Conservation (phyloP, 1,140 invertebrate genomes). For the Drosophila ogumai region DNA sequence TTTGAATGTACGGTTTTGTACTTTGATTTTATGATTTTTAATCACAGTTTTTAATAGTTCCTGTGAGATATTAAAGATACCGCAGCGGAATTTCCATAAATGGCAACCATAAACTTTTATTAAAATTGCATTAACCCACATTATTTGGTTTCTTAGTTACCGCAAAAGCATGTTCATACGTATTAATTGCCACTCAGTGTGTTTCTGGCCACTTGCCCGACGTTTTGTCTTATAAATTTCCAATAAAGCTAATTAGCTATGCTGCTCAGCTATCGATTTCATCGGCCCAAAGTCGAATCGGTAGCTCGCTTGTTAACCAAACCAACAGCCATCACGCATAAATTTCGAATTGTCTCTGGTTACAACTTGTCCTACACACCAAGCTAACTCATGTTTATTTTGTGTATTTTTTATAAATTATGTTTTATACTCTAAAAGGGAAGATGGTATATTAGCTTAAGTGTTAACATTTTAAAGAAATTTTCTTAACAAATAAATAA, state of each 20-base stretch:
- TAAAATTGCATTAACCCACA: slow-evolving; percentile 22
- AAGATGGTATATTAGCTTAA: slow-evolving; percentile 1
- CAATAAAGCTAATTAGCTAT: slow-evolving; percentile 46
- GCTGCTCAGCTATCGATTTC: slow-evolving; percentile 58
- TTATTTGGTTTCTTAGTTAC: slow-evolving; percentile 31
- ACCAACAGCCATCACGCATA: slow-evolving; percentile 52
- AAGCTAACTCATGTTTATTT: slow-evolving; percentile 31
- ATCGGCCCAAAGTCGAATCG: slow-evolving; percentile 46
- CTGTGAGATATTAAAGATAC: background rate
- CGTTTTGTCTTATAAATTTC: slow-evolving; percentile 15
- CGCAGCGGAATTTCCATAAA: slow-evolving; percentile 1
- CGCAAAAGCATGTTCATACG: slow-evolving; percentile 19
- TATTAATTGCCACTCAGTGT: slow-evolving; percentile 26
- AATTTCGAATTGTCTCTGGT: slow-evolving; percentile 55
- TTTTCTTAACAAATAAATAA: background rate
- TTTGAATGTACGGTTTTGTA: no score
- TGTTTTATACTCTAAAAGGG: slow-evolving; percentile 29
- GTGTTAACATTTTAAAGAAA: background rate
- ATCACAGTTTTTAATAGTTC: background rate
- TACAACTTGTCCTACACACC: slow-evolving; percentile 52
- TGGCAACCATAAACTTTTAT: slow-evolving; percentile 14
- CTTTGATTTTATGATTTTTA: background rate
- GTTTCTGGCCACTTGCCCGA: slow-evolving; percentile 37
- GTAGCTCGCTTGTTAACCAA: slow-evolving; percentile 52
- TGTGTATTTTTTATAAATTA: slow-evolving; percentile 34